A percentile compares a stretch with the other conserved stretches of the same genome.
phyloP scores from a whole-genome alignment of 2,797 vertebrate species.

The Eospalax fontanierii region DNA sequence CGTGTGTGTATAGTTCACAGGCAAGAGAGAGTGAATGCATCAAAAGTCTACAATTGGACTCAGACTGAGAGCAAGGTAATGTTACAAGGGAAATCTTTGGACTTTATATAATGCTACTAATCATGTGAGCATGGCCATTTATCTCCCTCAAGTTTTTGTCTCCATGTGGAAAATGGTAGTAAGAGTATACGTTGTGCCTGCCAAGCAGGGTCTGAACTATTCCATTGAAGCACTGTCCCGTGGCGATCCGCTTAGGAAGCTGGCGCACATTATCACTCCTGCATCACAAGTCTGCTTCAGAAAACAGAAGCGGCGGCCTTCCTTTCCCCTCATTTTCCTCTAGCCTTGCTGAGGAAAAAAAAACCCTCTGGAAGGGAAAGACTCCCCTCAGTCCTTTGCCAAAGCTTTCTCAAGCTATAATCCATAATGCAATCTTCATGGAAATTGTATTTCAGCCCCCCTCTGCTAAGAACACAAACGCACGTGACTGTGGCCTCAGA shows the following conservation, averaged over 20 bases:
- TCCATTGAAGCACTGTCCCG: conserved; percentile 25
- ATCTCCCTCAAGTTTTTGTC: conserved; percentile 30
- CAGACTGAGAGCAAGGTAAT: not conserved
- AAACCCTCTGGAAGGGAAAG: conserved; percentile 50
- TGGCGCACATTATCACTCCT: not conserved
- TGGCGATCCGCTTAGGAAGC: conserved; percentile 62
- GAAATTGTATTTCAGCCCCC: conserved; percentile 74
- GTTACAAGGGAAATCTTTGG: not conserved
- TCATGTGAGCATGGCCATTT: conserved; percentile 10
- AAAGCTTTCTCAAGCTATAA: conserved; percentile 78
- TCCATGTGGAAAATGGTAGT: conserved; percentile 12
- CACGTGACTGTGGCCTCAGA: conserved; percentile 83
- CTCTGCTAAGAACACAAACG: conserved; percentile 82
- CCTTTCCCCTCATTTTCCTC: conserved; percentile 6
- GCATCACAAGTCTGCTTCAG: conserved; percentile 18
- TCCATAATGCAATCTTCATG: conserved; percentile 75
- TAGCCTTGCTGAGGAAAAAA: conserved; percentile 48
- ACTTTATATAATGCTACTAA: conserved; percentile 18
- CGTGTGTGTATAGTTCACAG: not conserved
- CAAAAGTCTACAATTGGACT: not conserved
- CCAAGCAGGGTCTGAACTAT: not conserved
- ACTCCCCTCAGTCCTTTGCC: conserved; percentile 57
- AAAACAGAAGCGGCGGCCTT: conserved; percentile 50
- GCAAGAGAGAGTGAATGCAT: not conserved
- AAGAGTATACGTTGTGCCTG: conserved; percentile 39